phyloP scores from a whole-genome alignment of 2,797 vertebrate genomes.

The Girardinus metallicus region DNA sequence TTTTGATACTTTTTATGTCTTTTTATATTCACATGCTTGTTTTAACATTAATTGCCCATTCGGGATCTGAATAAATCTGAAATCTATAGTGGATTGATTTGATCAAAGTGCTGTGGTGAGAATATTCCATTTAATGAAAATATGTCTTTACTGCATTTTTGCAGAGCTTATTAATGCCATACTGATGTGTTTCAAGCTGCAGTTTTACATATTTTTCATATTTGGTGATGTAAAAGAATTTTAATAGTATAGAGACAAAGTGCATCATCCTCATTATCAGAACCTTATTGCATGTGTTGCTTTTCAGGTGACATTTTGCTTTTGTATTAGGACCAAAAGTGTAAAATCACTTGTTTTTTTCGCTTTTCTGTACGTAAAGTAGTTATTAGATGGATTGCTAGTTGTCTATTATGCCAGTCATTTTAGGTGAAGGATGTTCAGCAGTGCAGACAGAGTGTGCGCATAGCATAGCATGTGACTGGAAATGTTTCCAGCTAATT shows the following conservation, averaged over 20 bases:
- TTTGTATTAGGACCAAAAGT: neutral
- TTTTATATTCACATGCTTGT: no score
- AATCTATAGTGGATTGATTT: neutral
- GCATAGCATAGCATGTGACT: neutral
- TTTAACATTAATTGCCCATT: no score
- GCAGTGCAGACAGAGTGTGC: neutral
- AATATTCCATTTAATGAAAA: neutral
- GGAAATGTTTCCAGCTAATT: neutral
- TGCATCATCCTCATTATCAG: neutral
- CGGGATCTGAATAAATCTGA: no score
- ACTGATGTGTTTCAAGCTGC: neutral
- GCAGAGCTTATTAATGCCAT: neutral
- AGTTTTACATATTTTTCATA: neutral
- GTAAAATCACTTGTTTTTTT: neutral
- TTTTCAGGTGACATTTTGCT: neutral
- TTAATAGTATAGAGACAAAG: neutral
- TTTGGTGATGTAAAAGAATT: neutral
- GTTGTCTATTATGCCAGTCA: neutral
- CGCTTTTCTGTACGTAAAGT: neutral
- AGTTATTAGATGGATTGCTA: neutral
- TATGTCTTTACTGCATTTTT: neutral
- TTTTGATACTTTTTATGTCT: no score
- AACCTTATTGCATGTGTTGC: neutral
- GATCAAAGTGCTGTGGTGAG: neutral
- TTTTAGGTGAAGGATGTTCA: neutral